phyloP scores from a whole-genome alignment of 2,797 vertebrate genomes.

The Catostomus latipinnis region DNA sequence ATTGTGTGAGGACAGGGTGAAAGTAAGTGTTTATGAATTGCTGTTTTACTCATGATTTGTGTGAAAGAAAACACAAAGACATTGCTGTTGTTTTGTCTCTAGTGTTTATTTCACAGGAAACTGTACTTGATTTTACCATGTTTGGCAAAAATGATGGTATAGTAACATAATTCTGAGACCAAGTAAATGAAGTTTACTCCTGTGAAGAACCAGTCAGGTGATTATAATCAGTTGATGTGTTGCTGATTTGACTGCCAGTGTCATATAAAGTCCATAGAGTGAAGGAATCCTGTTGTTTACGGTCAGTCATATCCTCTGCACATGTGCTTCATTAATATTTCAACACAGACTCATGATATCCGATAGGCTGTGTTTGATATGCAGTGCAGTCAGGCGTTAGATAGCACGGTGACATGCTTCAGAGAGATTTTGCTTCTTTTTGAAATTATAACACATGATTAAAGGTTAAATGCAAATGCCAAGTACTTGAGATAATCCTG shows the following conservation, averaged over 20 bases:
- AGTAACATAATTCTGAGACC: no score
- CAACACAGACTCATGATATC: slow-evolving; percentile 10
- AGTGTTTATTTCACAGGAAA: no score
- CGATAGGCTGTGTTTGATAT: background rate
- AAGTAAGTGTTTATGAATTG: no score
- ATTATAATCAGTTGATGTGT: slow-evolving; percentile 13
- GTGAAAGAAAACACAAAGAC: no score
- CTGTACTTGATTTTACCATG: no score
- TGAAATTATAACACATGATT: slow-evolving; percentile 50
- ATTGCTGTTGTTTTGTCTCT: no score
- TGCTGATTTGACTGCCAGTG: slow-evolving; percentile 9
- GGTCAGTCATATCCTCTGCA: slow-evolving; percentile 18
- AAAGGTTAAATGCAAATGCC: slow-evolving; percentile 49
- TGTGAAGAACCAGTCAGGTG: background rate
- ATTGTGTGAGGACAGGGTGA: no score
- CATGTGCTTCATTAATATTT: slow-evolving; percentile 40
- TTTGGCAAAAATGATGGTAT: no score
- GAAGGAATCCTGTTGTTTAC: slow-evolving; percentile 12
- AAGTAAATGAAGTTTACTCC: background rate
- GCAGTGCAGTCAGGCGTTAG: slow-evolving; percentile 11
- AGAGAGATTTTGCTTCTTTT: slow-evolving; percentile 22
- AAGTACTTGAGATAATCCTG: slow-evolving; percentile 36
- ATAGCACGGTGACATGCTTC: slow-evolving; percentile 12
- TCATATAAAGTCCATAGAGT: slow-evolving; percentile 15
- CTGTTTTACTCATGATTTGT: no score